These are phyloP conservation scores for Parambassis ranga DNA, from an alignment of 2,797 vertebrate species.

Conservation along the genomic window DNA sequence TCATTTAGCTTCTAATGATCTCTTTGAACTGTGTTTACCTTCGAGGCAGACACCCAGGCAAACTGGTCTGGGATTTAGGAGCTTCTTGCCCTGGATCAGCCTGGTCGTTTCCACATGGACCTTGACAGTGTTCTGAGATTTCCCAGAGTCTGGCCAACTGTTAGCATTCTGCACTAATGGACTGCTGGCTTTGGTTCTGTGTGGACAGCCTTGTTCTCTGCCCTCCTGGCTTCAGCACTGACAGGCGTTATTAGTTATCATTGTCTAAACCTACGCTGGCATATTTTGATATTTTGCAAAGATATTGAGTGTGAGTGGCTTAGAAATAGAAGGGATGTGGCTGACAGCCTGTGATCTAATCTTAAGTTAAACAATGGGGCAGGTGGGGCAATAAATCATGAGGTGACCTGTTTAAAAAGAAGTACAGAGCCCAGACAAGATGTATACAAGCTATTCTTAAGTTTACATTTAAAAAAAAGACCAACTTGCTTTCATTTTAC, in stretches of 20 bases:
- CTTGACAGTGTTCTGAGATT: slow-evolving; percentile 73
- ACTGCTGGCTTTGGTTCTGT: slow-evolving; percentile 50
- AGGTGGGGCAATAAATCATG: slow-evolving; percentile 62
- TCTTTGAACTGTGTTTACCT: slow-evolving; percentile 61
- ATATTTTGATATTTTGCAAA: slow-evolving; percentile 71
- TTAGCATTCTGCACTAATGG: slow-evolving; percentile 72
- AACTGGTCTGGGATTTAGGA: slow-evolving; percentile 12
- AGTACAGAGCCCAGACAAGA: background rate
- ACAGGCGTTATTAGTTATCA: slow-evolving; percentile 61
- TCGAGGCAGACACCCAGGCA: slow-evolving; percentile 12
- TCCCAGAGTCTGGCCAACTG: slow-evolving; percentile 62
- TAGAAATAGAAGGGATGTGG: slow-evolving; percentile 15
- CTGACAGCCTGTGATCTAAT: slow-evolving; percentile 46
- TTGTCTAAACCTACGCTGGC: slow-evolving; percentile 54
- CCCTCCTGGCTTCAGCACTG: slow-evolving; percentile 25
- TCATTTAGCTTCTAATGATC: slow-evolving; percentile 43
- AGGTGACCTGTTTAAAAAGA: slow-evolving; percentile 51
- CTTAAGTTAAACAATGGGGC: slow-evolving; percentile 62
- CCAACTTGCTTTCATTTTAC: too few species aligned
- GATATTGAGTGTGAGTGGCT: slow-evolving; percentile 47
- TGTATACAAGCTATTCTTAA: slow-evolving; percentile 12
- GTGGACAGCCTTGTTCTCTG: slow-evolving; percentile 30
- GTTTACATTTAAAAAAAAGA: slow-evolving; percentile 10
- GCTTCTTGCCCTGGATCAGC: slow-evolving; percentile 25
- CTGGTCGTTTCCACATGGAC: slow-evolving; percentile 24